These are phyloP conservation scores for Cochlearius cochlearius DNA, from an alignment of 2,113 vertebrate genomes.

Conservation along the genomic window DNA sequence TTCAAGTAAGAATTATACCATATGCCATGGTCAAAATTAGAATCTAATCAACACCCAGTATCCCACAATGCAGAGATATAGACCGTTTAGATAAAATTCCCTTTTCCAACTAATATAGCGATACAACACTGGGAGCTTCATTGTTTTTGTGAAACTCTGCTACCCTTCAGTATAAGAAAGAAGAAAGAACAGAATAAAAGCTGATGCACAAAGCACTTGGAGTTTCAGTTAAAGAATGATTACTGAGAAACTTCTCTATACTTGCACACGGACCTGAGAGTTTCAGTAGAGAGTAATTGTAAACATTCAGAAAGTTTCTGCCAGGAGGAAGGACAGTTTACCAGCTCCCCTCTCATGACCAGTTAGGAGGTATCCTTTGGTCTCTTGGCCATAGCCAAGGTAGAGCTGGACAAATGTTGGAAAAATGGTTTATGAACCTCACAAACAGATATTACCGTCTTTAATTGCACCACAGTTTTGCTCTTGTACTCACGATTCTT, in stretches of 20 bases:
- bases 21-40: neutral
- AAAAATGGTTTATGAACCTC: neutral
- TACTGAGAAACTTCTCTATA: neutral
- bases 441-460: too few relatives aligned
- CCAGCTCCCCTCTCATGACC: neutral
- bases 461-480: neutral
- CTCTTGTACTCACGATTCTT: neutral
- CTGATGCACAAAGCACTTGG: neutral
- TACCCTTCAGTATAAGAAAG: neutral
- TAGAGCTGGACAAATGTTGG: neutral
- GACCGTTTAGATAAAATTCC: neutral
- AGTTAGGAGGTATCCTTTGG: neutral
- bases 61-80: neutral
- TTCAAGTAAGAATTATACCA: neutral
- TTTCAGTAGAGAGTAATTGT: neutral
- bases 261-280: neutral
- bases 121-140: fast-evolving
- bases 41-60: neutral
- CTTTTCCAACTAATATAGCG: neutral
- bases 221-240: neutral
- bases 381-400: neutral
- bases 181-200: neutral
- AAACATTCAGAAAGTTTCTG: neutral
- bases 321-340: neutral
- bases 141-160: neutral